phyloP scores from a whole-genome alignment of 2,888 invertebrate genomes.

The Aromia moschata region DNA sequence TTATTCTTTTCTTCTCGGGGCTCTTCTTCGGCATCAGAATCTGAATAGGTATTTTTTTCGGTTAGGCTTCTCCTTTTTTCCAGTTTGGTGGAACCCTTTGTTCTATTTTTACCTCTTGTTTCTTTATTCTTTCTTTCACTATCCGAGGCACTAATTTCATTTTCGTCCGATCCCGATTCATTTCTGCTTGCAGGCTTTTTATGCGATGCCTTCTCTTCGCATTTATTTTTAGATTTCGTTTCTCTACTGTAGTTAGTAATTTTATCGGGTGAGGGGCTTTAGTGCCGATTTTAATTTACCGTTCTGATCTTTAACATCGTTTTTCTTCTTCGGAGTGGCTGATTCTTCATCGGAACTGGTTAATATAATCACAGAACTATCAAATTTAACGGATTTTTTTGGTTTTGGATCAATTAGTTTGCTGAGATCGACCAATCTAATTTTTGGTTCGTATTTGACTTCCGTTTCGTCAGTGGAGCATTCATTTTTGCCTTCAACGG shows the following conservation, averaged over 20 bases:
- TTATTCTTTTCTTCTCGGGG: slow-evolving; percentile 13
- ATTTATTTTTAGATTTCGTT: slow-evolving; percentile 1
- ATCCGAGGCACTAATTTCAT: background rate
- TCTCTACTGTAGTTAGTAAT: background rate
- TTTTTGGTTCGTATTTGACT: slow-evolving; percentile 25
- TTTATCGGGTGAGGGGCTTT: slow-evolving; percentile 22
- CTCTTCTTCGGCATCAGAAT: slow-evolving; percentile 5
- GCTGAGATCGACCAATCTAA: slow-evolving; percentile 58
- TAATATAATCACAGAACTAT: slow-evolving; percentile 53
- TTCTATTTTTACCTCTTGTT: slow-evolving; percentile 9
- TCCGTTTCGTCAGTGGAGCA: slow-evolving; percentile 12
- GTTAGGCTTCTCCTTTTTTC: background rate
- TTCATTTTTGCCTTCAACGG: slow-evolving; percentile 7
- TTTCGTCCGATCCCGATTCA: background rate
- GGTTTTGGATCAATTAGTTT: slow-evolving; percentile 55
- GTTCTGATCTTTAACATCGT: slow-evolving; percentile 11
- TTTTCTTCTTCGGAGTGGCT: slow-evolving; percentile 24
- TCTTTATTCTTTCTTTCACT: slow-evolving; percentile 1
- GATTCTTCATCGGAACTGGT: slow-evolving; percentile 56
- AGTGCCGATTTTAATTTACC: slow-evolving; percentile 28
- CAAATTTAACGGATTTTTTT: slow-evolving; percentile 46
- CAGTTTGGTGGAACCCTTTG: background rate
- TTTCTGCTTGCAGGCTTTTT: background rate
- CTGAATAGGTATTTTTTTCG: slow-evolving; percentile 9
- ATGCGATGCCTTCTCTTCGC: background rate